Base-by-base conservation (phyloP, 2,888 invertebrate genomes). In the Ephialtes manifestator region DNA sequence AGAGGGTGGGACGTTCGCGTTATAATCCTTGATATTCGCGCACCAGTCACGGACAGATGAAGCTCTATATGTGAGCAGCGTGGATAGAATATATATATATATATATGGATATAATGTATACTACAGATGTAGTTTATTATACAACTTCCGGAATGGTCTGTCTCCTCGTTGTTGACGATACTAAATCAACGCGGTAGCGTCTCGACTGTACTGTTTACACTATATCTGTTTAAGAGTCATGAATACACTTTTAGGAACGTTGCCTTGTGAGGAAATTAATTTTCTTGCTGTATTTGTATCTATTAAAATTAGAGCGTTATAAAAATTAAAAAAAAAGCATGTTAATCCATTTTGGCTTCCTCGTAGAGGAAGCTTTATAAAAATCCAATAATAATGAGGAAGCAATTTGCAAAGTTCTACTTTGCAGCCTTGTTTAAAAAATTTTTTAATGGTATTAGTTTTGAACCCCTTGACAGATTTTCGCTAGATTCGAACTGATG, bases 21-120 rank as follows among this genome's bases (percentile, higher is more conserved):
- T 75, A 68, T 60, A 75, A 81, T 81, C 75, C 60, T 51, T 75
- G 74, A 81, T 81, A 81, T 63, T 63, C 46, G 58, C 55, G 43
- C 58, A 39, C 20, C 39, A 43, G 24, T 58, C 58, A 28, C 24
- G 58, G 58, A 55, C 72, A 18, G 58, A 74, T 58, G 35, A 60
- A 74, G 43, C 24, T 74, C 74, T 46, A 20, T 39, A 39, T 65
- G 18, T 65, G 28, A n/a, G 10, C 10, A n/a, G 10, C 18, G 4
- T 13, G 35, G 11, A 39, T 43, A 18, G 18, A 20, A 58, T 18
- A 10, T 65, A 18, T 18, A n/a, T 31, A 31, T 15, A 39, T 7
- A 2, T 24, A 1, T 24, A n/a, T n/a, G n/a, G n/a, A 39, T 35
- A 18, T n/a, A 39, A 18, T 39, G 39, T 39, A 15, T 39, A 18